Evolutionary conservation across 2,797 vertebrate genomes (phyloP).

Genomic region (Melopsittacus undulatus): DNA sequence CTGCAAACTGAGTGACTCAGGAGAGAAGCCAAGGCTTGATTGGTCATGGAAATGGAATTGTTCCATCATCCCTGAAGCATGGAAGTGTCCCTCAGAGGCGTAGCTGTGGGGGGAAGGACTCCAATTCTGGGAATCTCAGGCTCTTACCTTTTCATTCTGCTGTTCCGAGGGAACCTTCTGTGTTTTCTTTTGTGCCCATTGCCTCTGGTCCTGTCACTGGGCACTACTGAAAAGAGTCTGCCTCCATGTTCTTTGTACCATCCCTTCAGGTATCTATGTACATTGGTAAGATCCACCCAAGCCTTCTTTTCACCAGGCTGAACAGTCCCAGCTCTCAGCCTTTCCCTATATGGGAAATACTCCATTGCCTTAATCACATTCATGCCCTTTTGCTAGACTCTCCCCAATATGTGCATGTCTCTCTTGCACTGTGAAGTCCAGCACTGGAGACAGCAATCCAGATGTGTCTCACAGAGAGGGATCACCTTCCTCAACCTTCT

Average conservation of each 20-base stretch:
- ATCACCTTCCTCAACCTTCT: not conserved
- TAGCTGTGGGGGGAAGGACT: not conserved
- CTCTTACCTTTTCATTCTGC: not conserved
- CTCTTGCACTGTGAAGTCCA: not conserved
- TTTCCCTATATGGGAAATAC: not conserved
- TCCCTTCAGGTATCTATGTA: not conserved
- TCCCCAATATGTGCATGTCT: fast-evolving
- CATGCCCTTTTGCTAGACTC: not conserved
- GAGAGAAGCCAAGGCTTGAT: not conserved
- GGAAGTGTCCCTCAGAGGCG: not conserved
- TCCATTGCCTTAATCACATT: not conserved
- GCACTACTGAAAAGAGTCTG: fast-evolving
- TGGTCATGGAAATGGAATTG: not conserved
- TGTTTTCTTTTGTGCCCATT: not conserved
- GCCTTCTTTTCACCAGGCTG: no score
- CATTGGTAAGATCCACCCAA: not conserved
- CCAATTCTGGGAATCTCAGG: not conserved
- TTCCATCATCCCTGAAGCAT: not conserved
- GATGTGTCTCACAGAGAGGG: not conserved
- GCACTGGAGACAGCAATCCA: not conserved
- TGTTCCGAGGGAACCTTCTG: not conserved
- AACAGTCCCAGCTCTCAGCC: no score
- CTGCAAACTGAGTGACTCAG: not conserved
- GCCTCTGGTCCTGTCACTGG: not conserved
- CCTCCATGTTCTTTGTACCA: not conserved